A percentile compares a stretch with the other conserved stretches of the same genome.
Conservation (phyloP, 2,797 vertebrate species). For the Vultur gryphus region DNA sequence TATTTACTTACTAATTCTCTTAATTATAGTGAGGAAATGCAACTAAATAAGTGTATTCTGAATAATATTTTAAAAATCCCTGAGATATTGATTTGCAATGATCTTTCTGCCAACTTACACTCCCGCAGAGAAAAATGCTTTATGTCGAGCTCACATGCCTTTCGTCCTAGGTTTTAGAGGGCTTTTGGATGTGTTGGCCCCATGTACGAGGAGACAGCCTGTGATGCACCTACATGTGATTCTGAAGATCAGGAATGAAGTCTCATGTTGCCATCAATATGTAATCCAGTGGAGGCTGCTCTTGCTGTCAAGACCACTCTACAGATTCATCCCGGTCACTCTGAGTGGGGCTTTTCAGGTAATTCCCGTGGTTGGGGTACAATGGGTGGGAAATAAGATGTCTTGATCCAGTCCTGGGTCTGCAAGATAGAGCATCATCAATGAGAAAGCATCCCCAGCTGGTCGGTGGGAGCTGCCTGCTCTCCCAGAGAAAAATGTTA, state of each 20-base stretch:
- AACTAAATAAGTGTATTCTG: neutral
- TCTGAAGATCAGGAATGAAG: neutral
- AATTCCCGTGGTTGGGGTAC: neutral
- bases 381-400: neutral
- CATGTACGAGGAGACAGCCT: accelerated
- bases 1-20: neutral
- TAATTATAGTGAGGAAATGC: neutral
- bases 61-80: neutral
- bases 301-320: neutral
- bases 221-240: accelerated
- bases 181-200: neutral
- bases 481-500: neutral
- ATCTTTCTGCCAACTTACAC: neutral
- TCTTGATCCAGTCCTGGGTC: neutral
- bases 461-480: neutral
- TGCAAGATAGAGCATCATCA: neutral
- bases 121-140: neutral
- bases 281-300: neutral
- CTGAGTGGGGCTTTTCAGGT: neutral
- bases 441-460: neutral
- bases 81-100: neutral
- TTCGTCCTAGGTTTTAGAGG: neutral
- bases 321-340: neutral
- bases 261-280: accelerated
- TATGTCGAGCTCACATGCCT: neutral